Base-by-base conservation (phyloP, 2,888 invertebrate genomes). In the Trilocha varians region DNA sequence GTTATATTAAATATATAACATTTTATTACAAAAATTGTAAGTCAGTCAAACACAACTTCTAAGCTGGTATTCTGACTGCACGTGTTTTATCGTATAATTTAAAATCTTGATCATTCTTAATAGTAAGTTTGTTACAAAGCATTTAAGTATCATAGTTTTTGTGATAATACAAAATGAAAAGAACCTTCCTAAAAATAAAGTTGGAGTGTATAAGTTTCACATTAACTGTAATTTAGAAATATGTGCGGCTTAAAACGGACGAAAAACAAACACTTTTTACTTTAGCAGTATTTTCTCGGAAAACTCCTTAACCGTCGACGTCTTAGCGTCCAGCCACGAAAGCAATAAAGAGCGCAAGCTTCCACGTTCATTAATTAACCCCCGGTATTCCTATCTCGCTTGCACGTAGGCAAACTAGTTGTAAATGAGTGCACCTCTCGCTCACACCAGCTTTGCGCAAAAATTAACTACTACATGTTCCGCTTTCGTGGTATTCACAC, bases 321-420 rank as follows among this genome's bases (percentile, higher is more conserved):
- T 79, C 82, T 83, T 76, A 80, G 74, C 80, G 77, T 78, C 80
- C 79, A 80, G 82, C 80, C 77, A 83, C 77, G 78, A 82, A 84
- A 82, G 85, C 83, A 85, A 85, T 85, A 85, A 85, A 85, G 85
- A 84, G 80, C 83, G 82, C 87, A 80, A 78, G 80, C 86, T 85
- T 87, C 85, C 76, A 84, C 87, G 82, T 87, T 86, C 87, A 87
- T 87, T 87, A 87, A 87, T 87, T 87, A 87, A 85, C 85, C 78
- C 78, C 78, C 69, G 59, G 64, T 68, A 58, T 56, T 50, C 43
- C 73, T 62, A 45, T 85, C 87, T 57, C 78, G 41, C 67, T 86
- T 74, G 47, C 70, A 73, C 87, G 62, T 62, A 53, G 54, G 55
- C 55, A 70, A 75, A 77, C 74, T 73, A 78, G 75, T 78, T 75